These are phyloP conservation scores for Platichthys stellatus DNA, from an alignment of 2,113 vertebrate genomes.

Conservation along the genomic window DNA sequence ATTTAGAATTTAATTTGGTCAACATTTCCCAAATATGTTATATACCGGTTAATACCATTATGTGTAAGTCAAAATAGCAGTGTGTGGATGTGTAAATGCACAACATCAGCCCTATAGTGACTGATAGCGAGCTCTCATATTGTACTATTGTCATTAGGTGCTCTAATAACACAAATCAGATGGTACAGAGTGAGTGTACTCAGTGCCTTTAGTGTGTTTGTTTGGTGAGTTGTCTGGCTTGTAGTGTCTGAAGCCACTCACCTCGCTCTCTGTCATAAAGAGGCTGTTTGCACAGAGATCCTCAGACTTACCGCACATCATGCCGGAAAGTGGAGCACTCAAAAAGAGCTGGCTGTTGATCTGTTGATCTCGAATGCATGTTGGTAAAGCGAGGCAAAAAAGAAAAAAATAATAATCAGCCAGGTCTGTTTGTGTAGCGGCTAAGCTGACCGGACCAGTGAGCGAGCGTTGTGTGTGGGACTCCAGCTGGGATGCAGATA, in stretches of 20 bases:
- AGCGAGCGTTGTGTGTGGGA: conserved; percentile 14
- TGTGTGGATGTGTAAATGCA: neutral
- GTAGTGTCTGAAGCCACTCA: conserved; percentile 78
- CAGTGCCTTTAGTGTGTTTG: conserved; percentile 75
- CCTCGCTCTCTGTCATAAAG: conserved; percentile 80
- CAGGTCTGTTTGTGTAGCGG: conserved; percentile 68
- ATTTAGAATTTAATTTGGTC: no score
- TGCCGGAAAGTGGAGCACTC: conserved; percentile 70
- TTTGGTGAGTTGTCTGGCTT: conserved; percentile 78
- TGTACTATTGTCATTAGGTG: conserved; percentile 64
- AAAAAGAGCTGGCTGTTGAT: conserved; percentile 65
- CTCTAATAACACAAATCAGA: conserved; percentile 70
- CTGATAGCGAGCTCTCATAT: conserved; percentile 51
- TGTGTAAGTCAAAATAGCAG: no score
- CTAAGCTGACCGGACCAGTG: conserved; percentile 50
- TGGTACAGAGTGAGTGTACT: conserved; percentile 62
- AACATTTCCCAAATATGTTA: no score
- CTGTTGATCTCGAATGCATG: conserved; percentile 74
- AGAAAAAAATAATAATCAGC: conserved; percentile 77
- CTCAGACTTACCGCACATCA: conserved; percentile 75
- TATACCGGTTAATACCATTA: no score
- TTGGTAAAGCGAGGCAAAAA: conserved; percentile 70
- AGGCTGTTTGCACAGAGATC: conserved; percentile 83
- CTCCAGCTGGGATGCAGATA: conserved; percentile 53
- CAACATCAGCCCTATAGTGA: conserved; percentile 15